Conservation (phyloP, 2,888 invertebrate genomes). For the Lithophane leautieri region DNA sequence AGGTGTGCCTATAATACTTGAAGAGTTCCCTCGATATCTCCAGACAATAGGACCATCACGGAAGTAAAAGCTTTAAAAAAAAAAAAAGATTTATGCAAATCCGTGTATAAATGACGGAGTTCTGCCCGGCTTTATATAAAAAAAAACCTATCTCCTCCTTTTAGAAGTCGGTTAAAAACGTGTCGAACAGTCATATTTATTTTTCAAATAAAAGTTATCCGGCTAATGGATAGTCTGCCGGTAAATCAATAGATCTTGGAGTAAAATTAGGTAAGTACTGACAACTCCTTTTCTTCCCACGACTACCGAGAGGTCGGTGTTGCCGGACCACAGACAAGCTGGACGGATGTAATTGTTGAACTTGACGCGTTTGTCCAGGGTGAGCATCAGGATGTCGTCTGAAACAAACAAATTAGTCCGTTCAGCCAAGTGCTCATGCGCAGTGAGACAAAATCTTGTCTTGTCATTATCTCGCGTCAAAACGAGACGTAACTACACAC, state of each 20-base stretch:
- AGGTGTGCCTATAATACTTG: too few relatives aligned
- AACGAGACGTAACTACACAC: too few relatives aligned
- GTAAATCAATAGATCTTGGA: not conserved
- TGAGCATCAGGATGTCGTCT: conserved; percentile 91
- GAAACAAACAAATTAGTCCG: conserved; percentile 61
- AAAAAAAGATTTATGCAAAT: too few relatives aligned
- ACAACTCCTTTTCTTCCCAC: conserved; percentile 86
- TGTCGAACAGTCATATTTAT: not conserved
- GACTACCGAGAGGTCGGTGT: conserved; percentile 76
- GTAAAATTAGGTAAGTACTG: conserved; percentile 64
- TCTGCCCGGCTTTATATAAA: too few relatives aligned
- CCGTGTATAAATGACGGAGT: too few relatives aligned
- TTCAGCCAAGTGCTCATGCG: not conserved
- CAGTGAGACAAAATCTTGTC: not conserved
- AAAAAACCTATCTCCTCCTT: too few relatives aligned
- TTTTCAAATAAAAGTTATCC: not conserved
- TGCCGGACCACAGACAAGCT: conserved; percentile 90
- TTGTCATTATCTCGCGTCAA: not conserved
- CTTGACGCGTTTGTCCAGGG: conserved; percentile 84
- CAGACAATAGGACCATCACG: too few relatives aligned
- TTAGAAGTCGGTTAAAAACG: not conserved
- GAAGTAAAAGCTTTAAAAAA: too few relatives aligned
- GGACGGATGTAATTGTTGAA: conserved; percentile 89
- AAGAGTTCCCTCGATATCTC: too few relatives aligned
- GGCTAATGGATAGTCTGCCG: not conserved